Evolutionary conservation across 2,888 invertebrate genomes (phyloP).

Genomic region (Allygus modestus): DNA sequence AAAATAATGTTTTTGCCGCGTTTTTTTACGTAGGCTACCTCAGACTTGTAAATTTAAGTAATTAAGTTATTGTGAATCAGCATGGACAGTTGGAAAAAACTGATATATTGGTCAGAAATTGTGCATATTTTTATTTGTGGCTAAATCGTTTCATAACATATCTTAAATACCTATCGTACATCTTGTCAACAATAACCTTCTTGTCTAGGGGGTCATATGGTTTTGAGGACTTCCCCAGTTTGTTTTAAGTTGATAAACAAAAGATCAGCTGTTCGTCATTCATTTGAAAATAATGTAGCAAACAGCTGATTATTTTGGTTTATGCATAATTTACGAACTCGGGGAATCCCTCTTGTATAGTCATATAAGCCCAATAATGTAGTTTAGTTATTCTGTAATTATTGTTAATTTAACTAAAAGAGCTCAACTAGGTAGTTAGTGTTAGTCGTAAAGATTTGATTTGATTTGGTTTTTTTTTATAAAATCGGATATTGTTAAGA

Average conservation of each 20-base stretch:
- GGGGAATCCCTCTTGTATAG: background rate
- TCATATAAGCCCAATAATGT: background rate
- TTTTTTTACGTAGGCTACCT: conserved; percentile 18
- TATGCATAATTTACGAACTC: background rate
- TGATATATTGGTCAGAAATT: no score
- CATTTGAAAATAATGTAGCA: background rate
- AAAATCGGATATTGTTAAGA: background rate
- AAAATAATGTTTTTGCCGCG: no score
- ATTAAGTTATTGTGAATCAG: no score
- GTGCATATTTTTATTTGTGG: no score
- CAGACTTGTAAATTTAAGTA: background rate
- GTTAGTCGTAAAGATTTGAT: background rate
- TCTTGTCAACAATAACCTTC: background rate
- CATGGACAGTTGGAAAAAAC: no score
- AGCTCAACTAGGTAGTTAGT: background rate
- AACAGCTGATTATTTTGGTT: no score
- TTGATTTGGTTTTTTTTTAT: background rate
- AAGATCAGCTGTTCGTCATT: background rate
- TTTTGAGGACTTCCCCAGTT: background rate
- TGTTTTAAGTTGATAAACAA: background rate
- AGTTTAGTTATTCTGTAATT: background rate
- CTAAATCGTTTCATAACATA: no score
- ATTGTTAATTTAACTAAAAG: background rate
- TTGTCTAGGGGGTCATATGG: background rate
- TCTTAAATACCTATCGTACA: no score